Evolutionary conservation across 2,888 invertebrate genomes (phyloP).

Genomic region (Pediacus dermestoides): DNA sequence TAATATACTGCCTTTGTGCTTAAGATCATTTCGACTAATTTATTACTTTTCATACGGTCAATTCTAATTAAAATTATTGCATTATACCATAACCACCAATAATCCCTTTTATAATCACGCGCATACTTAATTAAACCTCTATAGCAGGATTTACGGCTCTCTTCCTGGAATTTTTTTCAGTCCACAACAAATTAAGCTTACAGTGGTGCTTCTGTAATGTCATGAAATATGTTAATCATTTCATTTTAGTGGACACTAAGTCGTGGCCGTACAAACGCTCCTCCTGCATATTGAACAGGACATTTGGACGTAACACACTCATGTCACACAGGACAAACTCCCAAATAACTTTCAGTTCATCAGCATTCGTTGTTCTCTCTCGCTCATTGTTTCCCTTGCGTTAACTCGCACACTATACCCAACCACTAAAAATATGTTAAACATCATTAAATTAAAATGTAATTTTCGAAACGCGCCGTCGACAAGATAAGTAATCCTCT

Average conservation of each 20-base stretch:
- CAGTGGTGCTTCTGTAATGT: no score
- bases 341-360: no score
- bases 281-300: conserved; percentile 14
- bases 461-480: conserved; percentile 19
- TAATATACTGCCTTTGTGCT: conserved; percentile 36
- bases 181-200: no score
- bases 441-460: conserved; percentile 18
- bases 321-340: background rate
- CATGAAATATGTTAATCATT: conserved; percentile 4
- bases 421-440: conserved; percentile 19
- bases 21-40: conserved; percentile 27
- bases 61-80: no score
- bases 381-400: no score
- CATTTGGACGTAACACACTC: background rate
- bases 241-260: conserved; percentile 6
- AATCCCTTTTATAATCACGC: no score
- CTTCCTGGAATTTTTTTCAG: no score
- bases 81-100: no score
- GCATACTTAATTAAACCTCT: no score
- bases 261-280: conserved; percentile 7
- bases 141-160: no score
- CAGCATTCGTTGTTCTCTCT: no score
- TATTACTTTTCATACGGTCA: no score
- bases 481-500: conserved; percentile 17
- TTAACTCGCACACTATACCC: conserved; percentile 13